These are phyloP conservation scores for Bos taurus DNA, from an alignment of 2,113 vertebrate species.

Conservation along the genomic window ARS-UCD2.0 NC_037332.1:68697001-68697500, in stretches of 20 bases:
- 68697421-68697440: not conserved
- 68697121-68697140: slow-evolving; percentile 66
- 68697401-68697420: slow-evolving; percentile 23
- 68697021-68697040: slow-evolving; percentile 35
- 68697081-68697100: slow-evolving; percentile 67
- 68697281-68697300: not conserved
- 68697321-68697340: not conserved
- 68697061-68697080: slow-evolving; percentile 58
- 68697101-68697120: slow-evolving; percentile 77
- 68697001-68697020: slow-evolving; percentile 49
- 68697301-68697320: not conserved
- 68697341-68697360: not conserved
- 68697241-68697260: not conserved
- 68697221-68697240: not conserved
- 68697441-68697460: slow-evolving; percentile 1
- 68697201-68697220: slow-evolving; percentile 17
- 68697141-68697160: slow-evolving; percentile 59
- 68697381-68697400: slow-evolving; percentile 14
- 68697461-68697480: not conserved
- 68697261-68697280: not conserved
- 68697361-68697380: not conserved
- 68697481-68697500: slow-evolving; percentile 41
- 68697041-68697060: slow-evolving; percentile 51
- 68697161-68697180: slow-evolving; percentile 50
- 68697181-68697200: slow-evolving; percentile 12